Base-by-base conservation (phyloP, 2,888 invertebrate genomes). In the Callinectes sapidus region DNA sequence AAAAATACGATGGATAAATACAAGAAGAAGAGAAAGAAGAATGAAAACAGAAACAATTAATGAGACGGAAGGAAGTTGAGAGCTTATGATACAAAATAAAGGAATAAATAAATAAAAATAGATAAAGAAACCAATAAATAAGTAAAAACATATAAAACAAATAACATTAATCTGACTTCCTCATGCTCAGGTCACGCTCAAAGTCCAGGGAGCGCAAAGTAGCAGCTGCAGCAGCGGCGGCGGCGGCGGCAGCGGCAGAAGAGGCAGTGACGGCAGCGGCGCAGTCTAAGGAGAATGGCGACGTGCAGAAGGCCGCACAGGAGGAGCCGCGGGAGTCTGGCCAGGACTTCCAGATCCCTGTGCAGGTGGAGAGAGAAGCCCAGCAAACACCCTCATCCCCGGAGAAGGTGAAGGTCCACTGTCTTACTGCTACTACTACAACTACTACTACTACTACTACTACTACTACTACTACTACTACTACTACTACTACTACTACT, bases 181-280 rank as follows among this genome's bases (percentile, higher is more conserved):
- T 6, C 16, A 6, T 71, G 18, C 42, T 6, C 61, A 93, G 93
- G 85, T 93, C 93, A 42, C 86, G 93, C n/a, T 93, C 93, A 6
- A 93, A 91, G 87, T 93, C 93, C 14, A 16, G 87, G 39, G 93
- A 93, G 28, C 93, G 93, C 5, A 66, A 88, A 48, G 42, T 28
- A 93, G 66, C 28, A 28, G 89, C 91, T 39, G 66, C 55, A 32
- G 91, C 90, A 13, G 87, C n/a, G 18, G 66, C 55, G 14, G 91
- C 90, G 13, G 87, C n/a, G 18, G 87, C 32, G 0, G 35, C 55
- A 28, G 90, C 10, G 2, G 16, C 28, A 10, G 48, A 6, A 16
- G 61, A 18, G 54, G 71, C 89, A 28, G 90, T 16, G 8, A 8
- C 28, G 23, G 48, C 23, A 16, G 61, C 35, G 54, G 71, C 89